Percentiles rank a stretch among this genome's conserved stretches.
These are phyloP conservation scores for Paramormyrops kingsleyae DNA, from an alignment of 2,113 vertebrate genomes.

Conservation along the genomic window DNA sequence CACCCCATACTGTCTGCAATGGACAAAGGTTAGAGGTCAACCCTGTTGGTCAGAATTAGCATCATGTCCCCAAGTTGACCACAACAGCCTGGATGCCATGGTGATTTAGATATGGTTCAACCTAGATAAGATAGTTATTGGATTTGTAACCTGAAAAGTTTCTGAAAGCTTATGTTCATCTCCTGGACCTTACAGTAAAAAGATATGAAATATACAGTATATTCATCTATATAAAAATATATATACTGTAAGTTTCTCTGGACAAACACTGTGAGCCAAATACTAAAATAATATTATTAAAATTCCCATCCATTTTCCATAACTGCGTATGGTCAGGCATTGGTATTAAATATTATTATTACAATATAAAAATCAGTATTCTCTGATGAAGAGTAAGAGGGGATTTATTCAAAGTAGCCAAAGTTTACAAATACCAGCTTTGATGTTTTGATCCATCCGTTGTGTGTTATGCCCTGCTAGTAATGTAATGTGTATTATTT, in stretches of 20 bases:
- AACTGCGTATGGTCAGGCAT: not conserved
- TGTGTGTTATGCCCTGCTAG: not conserved
- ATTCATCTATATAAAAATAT: not conserved
- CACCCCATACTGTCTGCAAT: not conserved
- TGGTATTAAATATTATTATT: not conserved
- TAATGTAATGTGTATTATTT: not conserved
- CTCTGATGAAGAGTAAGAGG: not conserved
- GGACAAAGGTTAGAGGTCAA: not conserved
- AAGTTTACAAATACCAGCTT: not conserved
- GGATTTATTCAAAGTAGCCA: not conserved
- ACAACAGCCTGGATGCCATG: not conserved
- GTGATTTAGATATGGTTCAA: not conserved
- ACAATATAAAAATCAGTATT: not conserved
- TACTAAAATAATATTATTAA: not conserved
- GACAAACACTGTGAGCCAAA: not conserved
- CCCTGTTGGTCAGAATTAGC: not conserved
- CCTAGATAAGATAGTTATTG: not conserved
- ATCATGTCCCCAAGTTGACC: constrained; percentile 1
- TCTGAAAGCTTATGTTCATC: not conserved
- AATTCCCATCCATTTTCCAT: not conserved
- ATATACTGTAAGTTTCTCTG: not conserved
- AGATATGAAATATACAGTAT: not conserved
- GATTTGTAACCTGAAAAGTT: not conserved
- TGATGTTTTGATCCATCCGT: not conserved
- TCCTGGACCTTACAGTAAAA: not conserved